Evolutionary conservation across 2,113 vertebrate species (phyloP), one percentile per base, ranked within the genome.

Genomic region (Rattus rattus): DNA sequence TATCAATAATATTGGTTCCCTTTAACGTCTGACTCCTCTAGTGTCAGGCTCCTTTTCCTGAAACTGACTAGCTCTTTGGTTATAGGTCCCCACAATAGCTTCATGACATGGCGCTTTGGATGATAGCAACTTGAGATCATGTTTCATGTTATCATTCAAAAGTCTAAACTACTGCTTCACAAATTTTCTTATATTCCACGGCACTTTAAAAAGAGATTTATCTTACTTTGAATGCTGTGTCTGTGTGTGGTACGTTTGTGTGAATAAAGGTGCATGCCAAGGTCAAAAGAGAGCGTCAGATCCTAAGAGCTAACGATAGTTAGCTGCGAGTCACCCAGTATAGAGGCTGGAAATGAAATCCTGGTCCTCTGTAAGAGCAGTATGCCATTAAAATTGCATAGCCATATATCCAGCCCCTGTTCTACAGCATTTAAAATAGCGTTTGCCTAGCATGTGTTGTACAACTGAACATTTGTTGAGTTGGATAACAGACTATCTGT

Each of bases 111-210:
- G 80, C 76, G 30, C 49, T 61, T 77, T 96, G 30, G 76, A 76
- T 61, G 69, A 39, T 69, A 75, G 52, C 79, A 90, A 83, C 52
- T 61, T 24, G 39, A 95, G 73, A 86, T 69, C 10, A 63, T 72
- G 9, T 93, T 85, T 97, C 73, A 54, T 70, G 36, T 28, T 81
- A 67, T 91, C 63, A 65, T 81, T 65, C 36, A 92, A 70, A 96
- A 47, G 43, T 14, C 5, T 88, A 96, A 54, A 92, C 0, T 75
- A 30, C 33, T 70, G 67, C 13, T 75, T 91, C 28, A 65, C 2
- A 47, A 84, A 69, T 43, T 69, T 92, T 79, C 91, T 1, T 80
- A n/a, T 81, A 24, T 65, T 52, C 30, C 14, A 5, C 9, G 3
- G 20, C 14, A 16, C 33, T 86, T 59, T 49, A 49, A 67, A 49